Conservation (phyloP, 2,888 invertebrate genomes). For the Cosmopolites sordidus region DNA sequence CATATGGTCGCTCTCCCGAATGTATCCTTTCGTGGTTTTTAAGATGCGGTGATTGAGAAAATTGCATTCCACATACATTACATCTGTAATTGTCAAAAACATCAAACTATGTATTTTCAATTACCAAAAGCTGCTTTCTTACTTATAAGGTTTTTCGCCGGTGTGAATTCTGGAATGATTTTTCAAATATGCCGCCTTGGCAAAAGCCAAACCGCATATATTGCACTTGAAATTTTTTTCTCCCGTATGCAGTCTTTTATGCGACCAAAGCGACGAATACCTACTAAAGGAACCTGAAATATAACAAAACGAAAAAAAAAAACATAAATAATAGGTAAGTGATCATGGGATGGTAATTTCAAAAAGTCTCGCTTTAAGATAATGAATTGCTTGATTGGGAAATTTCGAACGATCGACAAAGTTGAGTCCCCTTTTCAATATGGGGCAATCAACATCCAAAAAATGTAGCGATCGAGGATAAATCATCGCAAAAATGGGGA, state of each 20-base stretch:
- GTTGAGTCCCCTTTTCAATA: too few species aligned
- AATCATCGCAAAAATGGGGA: too few species aligned
- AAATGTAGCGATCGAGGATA: too few species aligned
- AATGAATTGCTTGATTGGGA: too few species aligned
- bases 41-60: conserved; percentile 82
- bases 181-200: conserved; percentile 85
- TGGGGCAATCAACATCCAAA: too few species aligned
- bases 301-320: too few species aligned
- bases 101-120: too few species aligned
- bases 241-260: conserved; percentile 80
- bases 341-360: too few species aligned
- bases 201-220: conserved; percentile 82
- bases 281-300: conserved; percentile 64
- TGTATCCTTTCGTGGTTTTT: conserved; percentile 87
- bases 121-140: too few species aligned
- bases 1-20: conserved; percentile 82
- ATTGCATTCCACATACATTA: conserved; percentile 85
- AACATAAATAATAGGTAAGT: too few species aligned
- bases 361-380: not conserved
- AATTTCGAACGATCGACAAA: too few species aligned
- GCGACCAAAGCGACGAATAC: conserved; percentile 85
- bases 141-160: conserved; percentile 55
- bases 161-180: conserved; percentile 86
- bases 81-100: conserved; percentile 53
- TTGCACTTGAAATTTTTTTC: conserved; percentile 85